Percentiles rank a stretch among this genome's conserved stretches.
Conservation (phyloP, 2,888 invertebrate genomes). For the Pandemis heparana region DNA sequence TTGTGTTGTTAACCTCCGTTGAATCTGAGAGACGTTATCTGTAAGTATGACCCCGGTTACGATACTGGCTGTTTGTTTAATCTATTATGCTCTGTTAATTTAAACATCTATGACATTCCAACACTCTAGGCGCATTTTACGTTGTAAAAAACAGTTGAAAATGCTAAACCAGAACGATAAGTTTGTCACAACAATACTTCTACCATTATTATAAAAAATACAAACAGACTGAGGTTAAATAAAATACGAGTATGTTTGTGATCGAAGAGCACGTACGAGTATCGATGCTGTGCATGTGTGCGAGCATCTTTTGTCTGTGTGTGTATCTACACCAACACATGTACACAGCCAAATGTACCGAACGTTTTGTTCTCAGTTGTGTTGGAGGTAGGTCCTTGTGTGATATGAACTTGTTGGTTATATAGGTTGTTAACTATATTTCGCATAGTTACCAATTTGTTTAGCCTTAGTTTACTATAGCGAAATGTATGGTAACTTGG, state of each 20-base stretch:
- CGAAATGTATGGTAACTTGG: not conserved
- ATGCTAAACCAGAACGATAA: constrained; percentile 10
- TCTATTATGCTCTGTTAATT: constrained; percentile 48
- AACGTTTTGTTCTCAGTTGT: constrained; percentile 30
- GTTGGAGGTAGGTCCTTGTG: constrained; percentile 17
- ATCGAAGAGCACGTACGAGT: constrained; percentile 31
- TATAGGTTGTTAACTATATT: constrained; percentile 23
- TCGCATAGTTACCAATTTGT: constrained; percentile 35
- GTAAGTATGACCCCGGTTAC: constrained; percentile 84
- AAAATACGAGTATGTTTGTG: constrained; percentile 27
- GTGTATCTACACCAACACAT: constrained; percentile 36
- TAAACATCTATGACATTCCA: constrained; percentile 36
- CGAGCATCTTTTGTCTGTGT: constrained; percentile 26
- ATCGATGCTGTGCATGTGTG: constrained; percentile 37
- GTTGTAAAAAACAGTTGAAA: constrained; percentile 19
- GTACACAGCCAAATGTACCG: constrained; percentile 38
- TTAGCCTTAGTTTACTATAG: constrained; percentile 22
- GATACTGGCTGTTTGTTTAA: constrained; percentile 71
- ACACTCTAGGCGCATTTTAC: constrained; percentile 12
- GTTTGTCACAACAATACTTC: constrained; percentile 30
- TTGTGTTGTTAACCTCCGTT: constrained; percentile 78
- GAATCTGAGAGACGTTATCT: constrained; percentile 77
- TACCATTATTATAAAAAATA: constrained; percentile 35
- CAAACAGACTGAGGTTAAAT: constrained; percentile 33
- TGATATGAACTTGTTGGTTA: constrained; percentile 17